These are phyloP conservation scores for Phymorhynchus buccinoides DNA, from an alignment of 1,140 invertebrate species.

Conservation along the genomic window DNA sequence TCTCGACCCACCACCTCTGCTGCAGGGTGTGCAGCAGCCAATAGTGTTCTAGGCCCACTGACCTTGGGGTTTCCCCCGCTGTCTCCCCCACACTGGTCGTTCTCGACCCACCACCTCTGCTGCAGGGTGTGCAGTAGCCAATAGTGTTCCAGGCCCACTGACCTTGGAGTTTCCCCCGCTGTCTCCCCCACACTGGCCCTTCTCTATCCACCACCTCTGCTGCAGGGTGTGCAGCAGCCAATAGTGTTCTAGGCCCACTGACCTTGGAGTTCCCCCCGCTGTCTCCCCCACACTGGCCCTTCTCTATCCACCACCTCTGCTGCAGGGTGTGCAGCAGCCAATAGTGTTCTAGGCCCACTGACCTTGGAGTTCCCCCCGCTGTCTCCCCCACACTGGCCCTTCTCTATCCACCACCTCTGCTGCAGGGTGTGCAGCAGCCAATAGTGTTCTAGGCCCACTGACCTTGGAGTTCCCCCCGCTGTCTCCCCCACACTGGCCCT, in stretches of 20 bases:
- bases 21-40: conserved; percentile 64
- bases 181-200: conserved; percentile 75
- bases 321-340: conserved; percentile 65
- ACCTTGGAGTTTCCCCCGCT: conserved; percentile 49
- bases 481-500: conserved; percentile 75
- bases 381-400: conserved; percentile 75
- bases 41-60: too few species aligned
- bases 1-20: conserved; percentile 72
- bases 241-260: too few species aligned
- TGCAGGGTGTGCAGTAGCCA: conserved; percentile 64
- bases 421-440: conserved; percentile 65
- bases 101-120: conserved; percentile 72
- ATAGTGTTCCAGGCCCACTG: too few species aligned
- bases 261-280: conserved; percentile 49
- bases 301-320: conserved; percentile 72
- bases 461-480: conserved; percentile 49
- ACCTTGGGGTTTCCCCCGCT: conserved; percentile 48
- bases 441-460: too few species aligned
- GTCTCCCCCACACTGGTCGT: conserved; percentile 75
- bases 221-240: conserved; percentile 64
- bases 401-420: conserved; percentile 72
- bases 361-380: conserved; percentile 49
- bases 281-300: conserved; percentile 75
- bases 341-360: too few species aligned
- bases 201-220: conserved; percentile 72